Evolutionary conservation across 2,797 vertebrate species (phyloP).

Genomic region (Anabas testudineus): DNA sequence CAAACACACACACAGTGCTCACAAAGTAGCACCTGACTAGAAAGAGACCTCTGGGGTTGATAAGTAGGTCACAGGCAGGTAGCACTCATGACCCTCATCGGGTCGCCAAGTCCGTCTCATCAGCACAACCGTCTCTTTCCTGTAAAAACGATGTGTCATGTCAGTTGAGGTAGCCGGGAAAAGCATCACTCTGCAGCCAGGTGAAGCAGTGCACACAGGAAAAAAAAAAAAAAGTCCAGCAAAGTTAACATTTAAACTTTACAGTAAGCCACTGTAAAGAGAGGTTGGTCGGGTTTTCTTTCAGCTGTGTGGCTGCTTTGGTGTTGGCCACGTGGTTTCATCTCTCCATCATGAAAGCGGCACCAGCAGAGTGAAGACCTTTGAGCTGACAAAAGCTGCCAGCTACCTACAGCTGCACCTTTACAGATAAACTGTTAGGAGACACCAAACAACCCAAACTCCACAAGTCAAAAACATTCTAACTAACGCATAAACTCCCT

Average conservation of each 20-base stretch:
- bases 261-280: conserved; percentile 30
- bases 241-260: conserved; percentile 48
- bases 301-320: conserved; percentile 39
- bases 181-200: conserved; percentile 43
- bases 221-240: conserved; percentile 4
- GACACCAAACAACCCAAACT: conserved; percentile 37
- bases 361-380: conserved; percentile 50
- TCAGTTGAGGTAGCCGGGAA: conserved; percentile 42
- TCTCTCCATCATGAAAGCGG: conserved; percentile 63
- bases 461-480: conserved; percentile 44
- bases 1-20: conserved; percentile 31
- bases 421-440: conserved; percentile 77
- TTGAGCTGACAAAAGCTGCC: conserved; percentile 60
- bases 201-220: conserved; percentile 14
- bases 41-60: conserved; percentile 43
- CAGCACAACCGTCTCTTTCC: conserved; percentile 39
- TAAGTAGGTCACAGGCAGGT: conserved; percentile 65
- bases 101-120: conserved; percentile 55
- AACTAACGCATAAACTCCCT: conserved; percentile 29
- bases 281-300: conserved; percentile 29
- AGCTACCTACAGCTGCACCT: conserved; percentile 73
- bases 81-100: conserved; percentile 42
- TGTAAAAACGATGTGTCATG: conserved; percentile 52
- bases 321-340: conserved; percentile 46
- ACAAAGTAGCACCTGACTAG: conserved; percentile 54